A percentile compares a stretch with the other conserved stretches of the same genome.
These are phyloP conservation scores for Pangasius mekongensis DNA, from an alignment of 2,797 vertebrate species.

Conservation along the genomic window DNA sequence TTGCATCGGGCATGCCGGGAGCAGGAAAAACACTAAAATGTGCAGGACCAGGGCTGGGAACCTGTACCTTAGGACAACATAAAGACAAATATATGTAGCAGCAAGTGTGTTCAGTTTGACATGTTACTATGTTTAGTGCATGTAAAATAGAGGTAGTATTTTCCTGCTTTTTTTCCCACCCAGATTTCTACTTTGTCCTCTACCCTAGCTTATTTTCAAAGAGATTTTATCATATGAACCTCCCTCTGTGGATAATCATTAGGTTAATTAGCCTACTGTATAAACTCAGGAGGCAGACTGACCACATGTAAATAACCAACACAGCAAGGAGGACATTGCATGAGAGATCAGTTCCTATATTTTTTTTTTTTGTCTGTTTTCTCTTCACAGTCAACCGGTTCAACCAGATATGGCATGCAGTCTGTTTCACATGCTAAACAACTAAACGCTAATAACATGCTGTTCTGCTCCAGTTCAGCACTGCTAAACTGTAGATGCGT, in stretches of 20 bases:
- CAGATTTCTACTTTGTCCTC: not conserved
- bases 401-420: not conserved
- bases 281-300: not conserved
- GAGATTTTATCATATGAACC: not conserved
- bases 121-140: not conserved
- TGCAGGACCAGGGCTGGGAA: not conserved
- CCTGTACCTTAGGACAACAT: not conserved
- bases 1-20: not conserved
- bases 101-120: not conserved
- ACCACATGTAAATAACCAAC: not conserved
- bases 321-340: not conserved
- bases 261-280: not conserved
- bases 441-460: not conserved
- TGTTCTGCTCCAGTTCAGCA: not conserved
- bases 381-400: constrained; percentile 8
- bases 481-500: not conserved
- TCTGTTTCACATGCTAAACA: not conserved
- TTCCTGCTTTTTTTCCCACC: not conserved
- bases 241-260: not conserved
- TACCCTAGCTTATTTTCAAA: not conserved
- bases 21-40: no score
- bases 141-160: not conserved
- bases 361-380: constrained; percentile 1
- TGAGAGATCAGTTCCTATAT: not conserved
- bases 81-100: not conserved